Conservation (phyloP, 2,888 invertebrate species). For the Hartigia nigra region DNA sequence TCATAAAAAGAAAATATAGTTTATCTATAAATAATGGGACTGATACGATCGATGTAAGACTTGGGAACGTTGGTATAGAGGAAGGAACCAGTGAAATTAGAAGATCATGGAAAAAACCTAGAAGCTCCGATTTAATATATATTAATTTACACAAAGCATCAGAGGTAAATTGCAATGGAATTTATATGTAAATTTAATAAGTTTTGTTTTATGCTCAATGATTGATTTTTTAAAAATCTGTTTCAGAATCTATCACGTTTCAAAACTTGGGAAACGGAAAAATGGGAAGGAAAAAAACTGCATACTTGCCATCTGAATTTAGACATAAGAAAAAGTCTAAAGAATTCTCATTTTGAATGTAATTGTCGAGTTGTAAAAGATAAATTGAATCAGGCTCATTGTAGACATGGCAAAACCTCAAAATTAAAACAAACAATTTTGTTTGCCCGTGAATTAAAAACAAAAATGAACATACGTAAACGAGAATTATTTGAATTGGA, state of each 20-base stretch:
- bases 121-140: slow-evolving; percentile 28
- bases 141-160: slow-evolving; percentile 38
- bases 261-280: not conserved
- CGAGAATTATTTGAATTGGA: slow-evolving; percentile 16
- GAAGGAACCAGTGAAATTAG: not conserved
- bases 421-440: slow-evolving; percentile 36
- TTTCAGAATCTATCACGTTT: not conserved
- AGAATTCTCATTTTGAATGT: not conserved
- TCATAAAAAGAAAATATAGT: slow-evolving; percentile 19
- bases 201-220: not conserved
- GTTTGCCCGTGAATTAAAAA: slow-evolving; percentile 23
- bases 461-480: slow-evolving; percentile 20
- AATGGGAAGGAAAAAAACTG: not conserved
- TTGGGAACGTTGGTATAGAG: not conserved
- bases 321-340: not conserved
- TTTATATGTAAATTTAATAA: not conserved
- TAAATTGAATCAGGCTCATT: not conserved
- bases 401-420: slow-evolving; percentile 32
- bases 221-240: not conserved
- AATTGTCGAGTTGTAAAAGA: not conserved
- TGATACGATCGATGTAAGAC: not conserved
- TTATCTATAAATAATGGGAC: not conserved
- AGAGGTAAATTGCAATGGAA: slow-evolving; percentile 26
- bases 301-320: not conserved
- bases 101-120: slow-evolving; percentile 19